These are phyloP conservation scores for Eretmochelys imbricata DNA, from an alignment of 2,113 vertebrate genomes.

Conservation along the genomic window DNA sequence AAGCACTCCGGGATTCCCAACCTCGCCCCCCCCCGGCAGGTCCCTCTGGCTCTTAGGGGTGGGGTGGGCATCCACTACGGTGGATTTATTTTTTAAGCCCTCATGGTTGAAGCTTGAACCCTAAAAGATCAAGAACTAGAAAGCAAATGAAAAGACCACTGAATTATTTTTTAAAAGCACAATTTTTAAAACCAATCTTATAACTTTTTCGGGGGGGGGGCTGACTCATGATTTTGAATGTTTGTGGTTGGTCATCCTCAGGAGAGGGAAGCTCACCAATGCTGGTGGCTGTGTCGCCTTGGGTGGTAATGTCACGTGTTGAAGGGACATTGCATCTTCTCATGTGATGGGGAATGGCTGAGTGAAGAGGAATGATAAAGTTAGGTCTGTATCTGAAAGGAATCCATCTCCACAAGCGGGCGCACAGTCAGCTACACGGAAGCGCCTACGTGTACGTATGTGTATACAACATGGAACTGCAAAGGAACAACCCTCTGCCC, in stretches of 20 bases:
- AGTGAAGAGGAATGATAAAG: neutral
- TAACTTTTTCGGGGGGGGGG: neutral
- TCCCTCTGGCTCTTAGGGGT: too few species aligned
- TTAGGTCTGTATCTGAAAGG: neutral
- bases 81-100: neutral
- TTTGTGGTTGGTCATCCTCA: neutral
- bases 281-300: neutral
- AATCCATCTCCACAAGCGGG: neutral
- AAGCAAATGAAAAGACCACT: neutral
- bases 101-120: neutral
- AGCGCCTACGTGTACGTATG: too few species aligned
- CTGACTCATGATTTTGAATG: rapidly evolving
- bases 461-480: neutral
- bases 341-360: neutral
- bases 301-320: rapidly evolving
- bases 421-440: neutral
- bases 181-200: neutral
- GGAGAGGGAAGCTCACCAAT: neutral
- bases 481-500: neutral
- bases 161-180: neutral
- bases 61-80: too few species aligned
- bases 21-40: too few species aligned
- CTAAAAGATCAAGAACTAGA: neutral
- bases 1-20: too few species aligned
- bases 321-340: neutral